Evolutionary conservation across 2,797 vertebrate species (phyloP), one percentile per base, ranked within the genome.

Genomic region (Aldrovandia affinis): DNA sequence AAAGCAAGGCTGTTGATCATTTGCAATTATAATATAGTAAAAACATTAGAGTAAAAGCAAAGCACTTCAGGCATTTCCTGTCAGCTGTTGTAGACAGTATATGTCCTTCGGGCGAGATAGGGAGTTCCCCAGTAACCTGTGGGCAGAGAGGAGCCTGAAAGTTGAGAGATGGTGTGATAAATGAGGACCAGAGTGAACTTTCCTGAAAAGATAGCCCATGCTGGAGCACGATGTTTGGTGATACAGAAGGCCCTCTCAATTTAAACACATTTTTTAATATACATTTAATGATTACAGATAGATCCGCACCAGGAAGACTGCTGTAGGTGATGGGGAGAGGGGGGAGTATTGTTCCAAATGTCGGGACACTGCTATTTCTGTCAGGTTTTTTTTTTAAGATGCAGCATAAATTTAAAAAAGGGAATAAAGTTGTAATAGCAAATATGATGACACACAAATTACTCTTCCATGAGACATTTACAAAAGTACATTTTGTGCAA

Each of bases 1-100:
- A 81, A 47, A 82, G 80, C 36, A 39, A 42, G 59, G 39, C 73
- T 63, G 61, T 78, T 42, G 57, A 80, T 81, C 36, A 63, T 20
- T 55, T 44, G 77, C 79, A 88, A 88, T 78, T 77, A 61, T 80
- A 80, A 52, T 80, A 82, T 50, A 86, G 18, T 28, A 84, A 83
- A 81, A 57, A 83, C 55, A 65, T 83, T 81, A 84, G 57, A 59
- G 15, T 80, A 42, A 81, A 86, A 81, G 61, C 55, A 75, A 81
- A 70, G 44, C 52, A 39, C 59, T 75, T 36, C 50, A 39, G 63
- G 61, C 50, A 28, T 52, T 61, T 65, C 18, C 36, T 82, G 61
- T 63, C 77, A 65, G 85, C 52, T 12, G 18, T 36, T 79, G 61
- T 25, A 59, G 63, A 65, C 63, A 50, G 78, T 30, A 4, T 42